Evolutionary conservation across 2,797 vertebrate genomes (phyloP).

Genomic region (Esox lucius): DNA sequence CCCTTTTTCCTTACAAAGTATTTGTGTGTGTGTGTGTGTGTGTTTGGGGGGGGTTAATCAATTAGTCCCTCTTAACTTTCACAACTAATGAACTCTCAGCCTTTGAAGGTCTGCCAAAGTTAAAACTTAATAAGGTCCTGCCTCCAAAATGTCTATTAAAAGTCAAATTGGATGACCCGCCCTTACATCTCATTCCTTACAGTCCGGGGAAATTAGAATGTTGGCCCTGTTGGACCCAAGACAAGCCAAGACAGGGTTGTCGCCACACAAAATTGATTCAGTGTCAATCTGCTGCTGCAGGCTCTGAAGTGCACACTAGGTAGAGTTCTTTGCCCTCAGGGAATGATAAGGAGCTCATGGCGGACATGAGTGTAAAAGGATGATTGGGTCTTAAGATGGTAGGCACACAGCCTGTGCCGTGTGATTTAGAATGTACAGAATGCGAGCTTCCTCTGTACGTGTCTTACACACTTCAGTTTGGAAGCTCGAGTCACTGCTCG

Average conservation of each 20-base stretch:
- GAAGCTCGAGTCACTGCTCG: not conserved
- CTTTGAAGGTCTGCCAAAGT: conserved; percentile 65
- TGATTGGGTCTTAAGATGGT: conserved; percentile 46
- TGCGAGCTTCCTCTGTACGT: not conserved
- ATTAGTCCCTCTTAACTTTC: conserved; percentile 53
- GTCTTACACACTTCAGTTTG: not conserved
- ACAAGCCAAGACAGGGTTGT: conserved; percentile 20
- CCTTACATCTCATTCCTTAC: conserved; percentile 38
- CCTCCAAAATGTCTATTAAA: conserved; percentile 58
- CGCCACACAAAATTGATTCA: conserved; percentile 15
- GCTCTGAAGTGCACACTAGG: not conserved
- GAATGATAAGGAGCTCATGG: conserved; percentile 24
- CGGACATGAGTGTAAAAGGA: conserved; percentile 22
- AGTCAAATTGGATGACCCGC: conserved; percentile 37
- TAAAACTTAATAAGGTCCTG: conserved; percentile 63
- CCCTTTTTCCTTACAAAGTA: conserved; percentile 34
- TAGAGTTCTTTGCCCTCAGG: conserved; percentile 16
- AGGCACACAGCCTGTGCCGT: conserved; percentile 24
- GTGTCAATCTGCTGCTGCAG: conserved; percentile 7
- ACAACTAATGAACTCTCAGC: conserved; percentile 63
- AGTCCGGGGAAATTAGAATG: conserved; percentile 43
- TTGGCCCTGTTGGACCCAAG: conserved; percentile 24
- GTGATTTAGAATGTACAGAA: conserved; percentile 12
- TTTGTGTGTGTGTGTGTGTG: no score
- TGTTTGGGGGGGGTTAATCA: conserved; percentile 54